phyloP scores from a whole-genome alignment of 2,797 vertebrate genomes.

The Xiphophorus birchmanni region DNA sequence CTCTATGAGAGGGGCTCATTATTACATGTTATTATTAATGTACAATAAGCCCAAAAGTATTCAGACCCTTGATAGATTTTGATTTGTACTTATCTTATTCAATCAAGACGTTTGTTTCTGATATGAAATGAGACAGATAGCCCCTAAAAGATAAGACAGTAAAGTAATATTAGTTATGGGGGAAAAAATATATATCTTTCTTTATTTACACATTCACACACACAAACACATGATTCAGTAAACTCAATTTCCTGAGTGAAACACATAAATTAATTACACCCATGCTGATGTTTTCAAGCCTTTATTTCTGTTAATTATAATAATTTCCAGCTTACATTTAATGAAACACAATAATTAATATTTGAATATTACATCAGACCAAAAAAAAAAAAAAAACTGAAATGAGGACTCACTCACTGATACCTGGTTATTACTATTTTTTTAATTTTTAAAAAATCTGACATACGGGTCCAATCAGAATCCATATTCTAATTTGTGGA shows the following conservation, averaged over 20 bases:
- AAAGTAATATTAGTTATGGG: not conserved
- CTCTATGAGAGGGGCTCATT: not conserved
- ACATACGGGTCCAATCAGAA: not conserved
- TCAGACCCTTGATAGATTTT: not conserved
- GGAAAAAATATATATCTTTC: not conserved
- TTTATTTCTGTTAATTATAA: not conserved
- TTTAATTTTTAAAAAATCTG: no score
- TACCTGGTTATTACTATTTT: not conserved
- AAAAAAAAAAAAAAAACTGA: not conserved
- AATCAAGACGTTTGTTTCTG: not conserved
- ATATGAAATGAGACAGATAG: not conserved
- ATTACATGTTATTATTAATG: not conserved
- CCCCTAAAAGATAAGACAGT: not conserved
- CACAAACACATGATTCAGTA: not conserved
- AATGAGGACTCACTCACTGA: no score
- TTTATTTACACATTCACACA: slow-evolving; percentile 1
- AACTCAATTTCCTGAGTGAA: not conserved
- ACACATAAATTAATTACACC: no score
- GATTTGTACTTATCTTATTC: not conserved
- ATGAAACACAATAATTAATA: not conserved
- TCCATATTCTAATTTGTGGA: not conserved
- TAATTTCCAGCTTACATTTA: not conserved
- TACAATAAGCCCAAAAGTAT: not conserved
- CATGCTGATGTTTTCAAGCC: not conserved
- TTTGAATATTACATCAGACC: not conserved